Percentiles rank a stretch among this genome's conserved stretches.
Conservation (phyloP, 2,888 invertebrate genomes). For the Choristoneura rosaceana region DNA sequence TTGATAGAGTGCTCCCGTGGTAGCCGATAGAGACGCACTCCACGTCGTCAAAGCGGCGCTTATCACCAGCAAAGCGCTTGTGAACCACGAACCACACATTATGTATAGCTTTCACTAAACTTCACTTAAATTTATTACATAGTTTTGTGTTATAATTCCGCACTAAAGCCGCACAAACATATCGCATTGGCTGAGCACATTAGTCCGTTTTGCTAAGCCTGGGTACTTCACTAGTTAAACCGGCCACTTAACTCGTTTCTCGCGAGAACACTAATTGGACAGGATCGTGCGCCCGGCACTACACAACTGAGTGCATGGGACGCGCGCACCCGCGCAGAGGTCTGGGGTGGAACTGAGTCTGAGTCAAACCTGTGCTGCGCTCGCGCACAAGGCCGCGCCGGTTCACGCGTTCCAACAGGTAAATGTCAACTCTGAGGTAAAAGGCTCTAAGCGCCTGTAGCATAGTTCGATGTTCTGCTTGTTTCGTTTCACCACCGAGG, state of each 20-base stretch:
- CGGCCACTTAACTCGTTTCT: constrained; percentile 84
- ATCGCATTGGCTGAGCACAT: constrained; percentile 64
- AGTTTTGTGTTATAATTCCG: constrained; percentile 71
- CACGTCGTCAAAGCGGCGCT: constrained; percentile 72
- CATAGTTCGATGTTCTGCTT: constrained; percentile 63
- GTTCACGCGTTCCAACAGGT: constrained; percentile 87
- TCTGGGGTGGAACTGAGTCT: constrained; percentile 83
- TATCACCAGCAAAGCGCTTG: constrained; percentile 74
- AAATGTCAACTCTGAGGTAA: constrained; percentile 67
- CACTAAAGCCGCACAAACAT: constrained; percentile 73
- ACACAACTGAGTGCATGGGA: constrained; percentile 63
- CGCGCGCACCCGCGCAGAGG: constrained; percentile 77
- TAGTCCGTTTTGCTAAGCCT: constrained; percentile 70
- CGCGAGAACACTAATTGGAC: constrained; percentile 83
- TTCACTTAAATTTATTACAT: constrained; percentile 77
- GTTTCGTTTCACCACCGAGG: constrained; percentile 66
- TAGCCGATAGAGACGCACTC: constrained; percentile 80
- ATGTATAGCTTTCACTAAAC: constrained; percentile 67
- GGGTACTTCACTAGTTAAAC: constrained; percentile 75
- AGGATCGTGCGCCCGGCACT: constrained; percentile 73
- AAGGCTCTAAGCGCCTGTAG: constrained; percentile 72
- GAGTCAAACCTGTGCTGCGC: constrained; percentile 82
- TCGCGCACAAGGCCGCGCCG: constrained; percentile 87
- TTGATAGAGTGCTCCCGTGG: constrained; percentile 88
- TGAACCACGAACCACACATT: constrained; percentile 77